These are phyloP conservation scores for Diuraphis noxia DNA, from an alignment of 1,140 invertebrate genomes.

Conservation along the genomic window DNA sequence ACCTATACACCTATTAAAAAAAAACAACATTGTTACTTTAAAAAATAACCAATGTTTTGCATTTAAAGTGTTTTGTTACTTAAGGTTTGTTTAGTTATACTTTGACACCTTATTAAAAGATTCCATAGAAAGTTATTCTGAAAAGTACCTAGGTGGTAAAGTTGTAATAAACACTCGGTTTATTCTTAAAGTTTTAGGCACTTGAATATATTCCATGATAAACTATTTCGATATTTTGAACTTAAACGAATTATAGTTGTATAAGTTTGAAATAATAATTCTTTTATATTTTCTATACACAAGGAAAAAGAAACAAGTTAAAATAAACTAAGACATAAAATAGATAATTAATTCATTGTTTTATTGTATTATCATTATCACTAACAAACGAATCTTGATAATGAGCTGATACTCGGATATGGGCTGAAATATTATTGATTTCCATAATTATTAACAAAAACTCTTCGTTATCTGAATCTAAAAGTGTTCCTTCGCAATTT, in stretches of 20 bases:
- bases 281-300: neutral
- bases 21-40: no score
- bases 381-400: no score
- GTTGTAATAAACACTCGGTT: neutral
- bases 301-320: neutral
- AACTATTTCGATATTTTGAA: neutral
- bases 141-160: no score
- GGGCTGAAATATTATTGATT: neutral
- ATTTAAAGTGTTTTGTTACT: no score
- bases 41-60: no score
- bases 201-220: neutral
- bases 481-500: neutral
- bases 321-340: neutral
- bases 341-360: neutral
- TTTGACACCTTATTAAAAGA: neutral
- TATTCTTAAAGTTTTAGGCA: neutral
- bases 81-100: neutral
- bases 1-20: no score
- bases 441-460: neutral
- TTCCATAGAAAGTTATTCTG: neutral
- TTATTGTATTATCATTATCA: neutral
- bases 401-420: neutral
- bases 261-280: neutral
- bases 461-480: neutral
- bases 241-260: neutral